Conservation (phyloP, 2,113 vertebrate species). For the Megaleporinus macrocephalus region DNA sequence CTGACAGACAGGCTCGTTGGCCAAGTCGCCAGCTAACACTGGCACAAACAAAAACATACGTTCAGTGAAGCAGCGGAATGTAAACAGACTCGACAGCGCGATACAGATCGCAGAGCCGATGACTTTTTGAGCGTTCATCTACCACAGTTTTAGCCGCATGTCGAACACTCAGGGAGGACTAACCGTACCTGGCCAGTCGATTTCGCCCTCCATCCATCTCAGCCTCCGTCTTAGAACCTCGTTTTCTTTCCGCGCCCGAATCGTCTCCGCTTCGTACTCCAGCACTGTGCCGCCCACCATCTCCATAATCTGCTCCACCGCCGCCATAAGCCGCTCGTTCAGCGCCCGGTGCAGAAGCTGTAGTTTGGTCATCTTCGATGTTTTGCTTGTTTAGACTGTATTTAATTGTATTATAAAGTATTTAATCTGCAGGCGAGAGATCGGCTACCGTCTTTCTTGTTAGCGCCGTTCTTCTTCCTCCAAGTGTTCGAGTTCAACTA, state of each 20-base stretch:
- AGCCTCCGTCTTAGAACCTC: constrained; percentile 57
- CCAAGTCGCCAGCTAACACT: not conserved
- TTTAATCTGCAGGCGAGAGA: not conserved
- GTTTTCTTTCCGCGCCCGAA: constrained; percentile 57
- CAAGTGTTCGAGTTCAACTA: too few relatives aligned
- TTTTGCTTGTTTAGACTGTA: not conserved
- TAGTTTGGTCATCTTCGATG: constrained; percentile 50
- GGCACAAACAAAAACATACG: too few relatives aligned
- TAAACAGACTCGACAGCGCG: not conserved
- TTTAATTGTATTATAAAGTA: not conserved
- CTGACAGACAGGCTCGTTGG: not conserved
- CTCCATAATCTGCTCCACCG: constrained; percentile 62
- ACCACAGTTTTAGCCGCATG: not conserved
- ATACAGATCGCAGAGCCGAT: too few relatives aligned
- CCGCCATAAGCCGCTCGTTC: constrained; percentile 59
- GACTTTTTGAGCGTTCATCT: not conserved
- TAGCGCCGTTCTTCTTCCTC: constrained; percentile 43
- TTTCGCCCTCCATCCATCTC: constrained; percentile 49
- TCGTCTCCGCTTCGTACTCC: constrained; percentile 62
- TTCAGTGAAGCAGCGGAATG: not conserved
- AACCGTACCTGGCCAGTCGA: constrained; percentile 49
- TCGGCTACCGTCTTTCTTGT: constrained; percentile 17
- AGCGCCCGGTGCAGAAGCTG: constrained; percentile 56
- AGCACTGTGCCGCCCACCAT: constrained; percentile 59
- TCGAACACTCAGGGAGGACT: not conserved